Conservation (phyloP, 1,140 invertebrate species). For the Gryllus bimaculatus region DNA sequence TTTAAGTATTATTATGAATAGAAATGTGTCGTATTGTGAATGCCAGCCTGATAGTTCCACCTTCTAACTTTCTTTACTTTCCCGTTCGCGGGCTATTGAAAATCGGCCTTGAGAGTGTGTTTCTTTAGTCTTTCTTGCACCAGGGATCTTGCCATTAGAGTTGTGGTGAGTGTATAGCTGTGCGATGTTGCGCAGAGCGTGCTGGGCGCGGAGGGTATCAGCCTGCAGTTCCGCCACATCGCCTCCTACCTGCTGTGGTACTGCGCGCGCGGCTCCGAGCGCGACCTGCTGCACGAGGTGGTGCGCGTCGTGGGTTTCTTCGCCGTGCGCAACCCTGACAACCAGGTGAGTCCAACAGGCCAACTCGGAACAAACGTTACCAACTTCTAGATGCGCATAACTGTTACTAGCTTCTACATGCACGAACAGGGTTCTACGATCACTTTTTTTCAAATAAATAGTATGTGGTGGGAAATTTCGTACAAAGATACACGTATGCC, state of each 20-base stretch:
- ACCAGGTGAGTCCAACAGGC: constrained; percentile 54
- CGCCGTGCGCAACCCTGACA: constrained; percentile 64
- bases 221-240: constrained; percentile 80
- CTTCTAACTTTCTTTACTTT: too few species aligned
- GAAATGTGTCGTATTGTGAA: too few species aligned
- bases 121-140: too few species aligned
- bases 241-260: constrained; percentile 75
- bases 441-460: not conserved
- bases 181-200: constrained; percentile 48
- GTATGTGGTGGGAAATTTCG: too few species aligned
- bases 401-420: not conserved
- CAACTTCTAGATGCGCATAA: not conserved
- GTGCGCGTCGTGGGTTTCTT: constrained; percentile 74
- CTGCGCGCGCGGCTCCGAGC: constrained; percentile 44
- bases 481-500: too few species aligned
- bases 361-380: too few species aligned
- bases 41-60: too few species aligned
- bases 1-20: too few species aligned
- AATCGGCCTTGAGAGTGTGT: too few species aligned
- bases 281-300: constrained; percentile 57
- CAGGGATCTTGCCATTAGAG: too few species aligned
- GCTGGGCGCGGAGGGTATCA: constrained; percentile 75
- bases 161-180: not conserved
- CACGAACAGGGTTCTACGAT: not conserved
- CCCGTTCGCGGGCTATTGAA: too few species aligned